Evolutionary conservation across 1,140 invertebrate genomes (phyloP), one percentile per base, ranked within the genome.

Genomic region (Cydia strobilella): DNA sequence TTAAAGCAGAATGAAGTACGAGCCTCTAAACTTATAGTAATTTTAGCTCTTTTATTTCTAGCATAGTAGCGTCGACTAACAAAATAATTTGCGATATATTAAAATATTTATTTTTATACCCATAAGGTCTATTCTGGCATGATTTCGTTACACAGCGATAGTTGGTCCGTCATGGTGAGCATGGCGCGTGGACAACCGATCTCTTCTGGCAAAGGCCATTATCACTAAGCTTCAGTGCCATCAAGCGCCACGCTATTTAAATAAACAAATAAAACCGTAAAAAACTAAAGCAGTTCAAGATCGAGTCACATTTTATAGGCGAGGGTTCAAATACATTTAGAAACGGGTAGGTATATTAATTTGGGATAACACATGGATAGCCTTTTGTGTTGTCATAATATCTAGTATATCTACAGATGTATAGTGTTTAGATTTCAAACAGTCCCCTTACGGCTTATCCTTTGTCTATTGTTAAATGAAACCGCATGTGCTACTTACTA

Each of bases 181-280:
- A 45, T 23, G 59, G 59, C 18, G 59, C 73, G 73, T 74, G 23
- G 62, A 66, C 73, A 74, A n/a, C 62, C 39, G 62, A 39, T 20
- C 73, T 74, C 20, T 31, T 74, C 73, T 66, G 25, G 20, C 73
- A 9, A 27, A 27, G 54, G 74, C 72, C 75, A 69, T 73, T 69
- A 72, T 75, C 63, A 66, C 27, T 54, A 18, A 54, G 48, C 48
- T 66, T 0, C 1, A 2, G 51, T 18, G 63, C 63, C 25, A 66
- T 66, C 15, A n/a, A 31, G 31, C 27, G 1, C 63, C 27, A 2
- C 7, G 63, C 27, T 31, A 6, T 66, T 66, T 23, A 66, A 35
- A 66, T 15, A 23, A 63, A 63, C 63, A 66, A 66, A 66, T 31
- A 66, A 66, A 65, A 31, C 3, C 3, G 31, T 25, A 7, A 31